phyloP scores from a whole-genome alignment of 2,797 vertebrate genomes.

The Avahi laniger region DNA sequence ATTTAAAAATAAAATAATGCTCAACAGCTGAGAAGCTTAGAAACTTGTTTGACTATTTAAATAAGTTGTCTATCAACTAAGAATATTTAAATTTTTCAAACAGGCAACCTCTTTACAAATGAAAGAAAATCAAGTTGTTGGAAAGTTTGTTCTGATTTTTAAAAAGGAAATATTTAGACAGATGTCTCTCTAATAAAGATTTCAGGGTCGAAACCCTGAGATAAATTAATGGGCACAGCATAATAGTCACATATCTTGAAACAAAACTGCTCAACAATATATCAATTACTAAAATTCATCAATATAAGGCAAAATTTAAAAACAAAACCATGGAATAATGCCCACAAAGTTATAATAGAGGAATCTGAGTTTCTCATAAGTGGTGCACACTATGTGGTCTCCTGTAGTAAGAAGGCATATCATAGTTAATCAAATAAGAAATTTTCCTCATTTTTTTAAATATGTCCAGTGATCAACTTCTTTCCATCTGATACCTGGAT shows the following conservation, averaged over 20 bases:
- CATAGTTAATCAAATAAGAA: not conserved
- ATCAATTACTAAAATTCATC: not conserved
- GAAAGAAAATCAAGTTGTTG: not conserved
- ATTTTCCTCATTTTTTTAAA: not conserved
- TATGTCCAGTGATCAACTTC: not conserved
- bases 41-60: not conserved
- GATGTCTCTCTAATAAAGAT: not conserved
- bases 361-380: not conserved
- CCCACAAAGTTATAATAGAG: not conserved
- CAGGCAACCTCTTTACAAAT: not conserved
- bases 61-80: not conserved
- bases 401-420: not conserved
- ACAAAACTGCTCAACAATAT: not conserved
- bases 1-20: conserved; percentile 35
- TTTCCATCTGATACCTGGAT: not conserved
- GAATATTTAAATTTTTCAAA: conserved; percentile 16
- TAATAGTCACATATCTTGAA: not conserved
- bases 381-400: not conserved
- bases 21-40: not conserved
- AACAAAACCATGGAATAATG: not conserved
- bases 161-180: not conserved
- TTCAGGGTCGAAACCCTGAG: not conserved
- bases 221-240: not conserved
- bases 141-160: not conserved
- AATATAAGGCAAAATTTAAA: not conserved